Evolutionary conservation across 2,797 vertebrate genomes (phyloP), one percentile per base, ranked within the genome.

Genomic region (Apogon hyalosoma): DNA sequence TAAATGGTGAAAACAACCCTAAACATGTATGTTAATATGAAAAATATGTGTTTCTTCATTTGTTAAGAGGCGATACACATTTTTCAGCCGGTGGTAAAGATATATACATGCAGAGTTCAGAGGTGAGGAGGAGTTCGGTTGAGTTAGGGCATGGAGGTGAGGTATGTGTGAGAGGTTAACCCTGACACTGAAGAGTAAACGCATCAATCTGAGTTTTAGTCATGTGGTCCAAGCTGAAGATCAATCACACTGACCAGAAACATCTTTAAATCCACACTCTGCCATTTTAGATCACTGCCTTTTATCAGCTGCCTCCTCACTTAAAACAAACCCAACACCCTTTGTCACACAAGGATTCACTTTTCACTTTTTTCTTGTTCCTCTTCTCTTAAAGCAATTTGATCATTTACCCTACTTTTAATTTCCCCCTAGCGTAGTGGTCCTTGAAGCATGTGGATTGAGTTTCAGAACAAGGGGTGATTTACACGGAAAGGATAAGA

Each of bases 381-480:
- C 6, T 28, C n/a, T 6, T 42, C 15, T 63, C 51, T 45, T 4
- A 41, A 39, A 73, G 65, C 49, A 62, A 87, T 81, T 39, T 68
- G 63, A 84, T 80, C 77, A 16, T 57, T 78, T 52, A 46, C 41
- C 57, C 41, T 18, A 43, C 51, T 77, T 80, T 83, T 62, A 69
- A 71, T 73, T 54, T 57, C 39, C 43, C 42, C 77, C 12, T 12
- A 62, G 63, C 69, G 11, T 47, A 53, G 63, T 15, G 28, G 64
- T 46, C 61, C 73, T 71, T 63, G 58, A 75, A 19, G 58, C 69
- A 61, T 61, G 79, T 74, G 79, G 84, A 82, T 87, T 57, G 75
- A 82, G 85, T 90, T 88, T 89, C 87, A 73, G 75, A 81, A 77
- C 68, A 73, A 55, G 77, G 47, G 71, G 49, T 63, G 82, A 85